phyloP scores from a whole-genome alignment of 1,140 invertebrate genomes.

The Globodera ellingtonae region DNA sequence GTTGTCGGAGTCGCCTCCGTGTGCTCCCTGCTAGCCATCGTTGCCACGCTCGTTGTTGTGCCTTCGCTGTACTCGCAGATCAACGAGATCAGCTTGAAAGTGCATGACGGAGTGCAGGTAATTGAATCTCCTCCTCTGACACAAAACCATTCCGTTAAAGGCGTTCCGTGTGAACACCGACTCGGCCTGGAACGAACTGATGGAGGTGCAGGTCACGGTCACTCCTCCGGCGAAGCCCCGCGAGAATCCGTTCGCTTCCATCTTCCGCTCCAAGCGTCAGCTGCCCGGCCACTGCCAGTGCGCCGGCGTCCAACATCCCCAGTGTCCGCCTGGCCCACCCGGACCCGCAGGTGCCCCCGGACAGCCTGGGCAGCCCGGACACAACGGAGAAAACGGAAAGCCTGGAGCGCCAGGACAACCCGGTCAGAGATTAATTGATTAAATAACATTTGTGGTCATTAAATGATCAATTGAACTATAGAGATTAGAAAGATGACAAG shows the following conservation, averaged over 20 bases:
- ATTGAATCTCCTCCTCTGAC: not conserved
- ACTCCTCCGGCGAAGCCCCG: conserved; percentile 43
- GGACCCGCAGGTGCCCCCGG: conserved; percentile 35
- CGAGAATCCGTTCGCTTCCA: conserved; percentile 47
- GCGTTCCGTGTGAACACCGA: conserved; percentile 47
- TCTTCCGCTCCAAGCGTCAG: conserved; percentile 45
- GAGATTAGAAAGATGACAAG: no score
- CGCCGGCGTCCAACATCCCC: conserved; percentile 8
- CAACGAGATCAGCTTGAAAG: conserved; percentile 41
- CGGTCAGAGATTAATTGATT: not conserved
- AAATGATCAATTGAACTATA: no score
- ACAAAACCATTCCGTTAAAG: not conserved
- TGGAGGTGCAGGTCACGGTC: conserved; percentile 50
- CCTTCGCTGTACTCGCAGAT: conserved; percentile 41
- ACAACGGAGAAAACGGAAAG: conserved; percentile 1
- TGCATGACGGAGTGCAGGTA: conserved; percentile 42
- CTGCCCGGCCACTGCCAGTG: conserved; percentile 11
- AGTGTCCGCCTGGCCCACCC: conserved; percentile 33
- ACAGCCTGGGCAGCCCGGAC: conserved; percentile 34
- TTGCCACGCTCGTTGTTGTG: conserved; percentile 38
- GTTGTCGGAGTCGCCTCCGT: conserved; percentile 43
- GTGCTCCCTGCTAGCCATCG: conserved; percentile 42
- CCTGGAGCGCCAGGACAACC: conserved; percentile 23
- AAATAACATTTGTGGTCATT: no score
- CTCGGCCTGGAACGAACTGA: conserved; percentile 48